Evolutionary conservation across 2,888 invertebrate species (phyloP), one percentile per base, ranked within the genome.

Genomic region (Spatulosminthurus flaviceps): DNA sequence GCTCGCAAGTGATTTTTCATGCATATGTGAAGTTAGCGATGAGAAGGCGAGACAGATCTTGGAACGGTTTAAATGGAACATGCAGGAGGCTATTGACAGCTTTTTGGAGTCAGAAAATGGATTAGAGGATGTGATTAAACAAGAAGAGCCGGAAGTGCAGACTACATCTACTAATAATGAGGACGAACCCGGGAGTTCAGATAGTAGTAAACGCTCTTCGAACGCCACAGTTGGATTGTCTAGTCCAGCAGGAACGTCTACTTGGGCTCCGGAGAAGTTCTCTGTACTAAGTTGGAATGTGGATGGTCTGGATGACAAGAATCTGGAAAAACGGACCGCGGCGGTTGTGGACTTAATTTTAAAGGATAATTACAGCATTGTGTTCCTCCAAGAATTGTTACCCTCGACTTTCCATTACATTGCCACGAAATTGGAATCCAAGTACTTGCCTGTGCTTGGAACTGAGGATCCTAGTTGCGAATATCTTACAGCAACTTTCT

Each of bases 321-420:
- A 89, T 85, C 82, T 90, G 0, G 86, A 87, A 28, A 88, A 88
- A 11, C 86, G 91, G 74, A 89, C 90, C n/a, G 87, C 88, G 81
- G 89, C 88, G 29, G 89, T 90, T 1, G 88, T 88, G 79, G 87
- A 88, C 70, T 87, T 88, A 28, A 88, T 91, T 60, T 87, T 87
- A 78, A 86, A 85, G 78, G 89, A 90, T 81, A 87, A 88, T 26
- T 89, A 90, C 16, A 90, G 91, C 85, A 87, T 91, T 34, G 88
- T 91, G 0, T 90, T 90, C 83, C 87, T 91, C 21, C 91, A 91
- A 87, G 91, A 91, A 86, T 88, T 91, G 13, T 87, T 90, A 0
- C 87, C 88, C 0, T 86, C 86, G 21, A 87, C 89, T 0, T 87
- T 88, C 82, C 85, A 86, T 5, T 88, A 88, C 78, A 86, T 90